Base-by-base conservation (phyloP, 2,888 invertebrate species). In the Coleophora deauratella region DNA sequence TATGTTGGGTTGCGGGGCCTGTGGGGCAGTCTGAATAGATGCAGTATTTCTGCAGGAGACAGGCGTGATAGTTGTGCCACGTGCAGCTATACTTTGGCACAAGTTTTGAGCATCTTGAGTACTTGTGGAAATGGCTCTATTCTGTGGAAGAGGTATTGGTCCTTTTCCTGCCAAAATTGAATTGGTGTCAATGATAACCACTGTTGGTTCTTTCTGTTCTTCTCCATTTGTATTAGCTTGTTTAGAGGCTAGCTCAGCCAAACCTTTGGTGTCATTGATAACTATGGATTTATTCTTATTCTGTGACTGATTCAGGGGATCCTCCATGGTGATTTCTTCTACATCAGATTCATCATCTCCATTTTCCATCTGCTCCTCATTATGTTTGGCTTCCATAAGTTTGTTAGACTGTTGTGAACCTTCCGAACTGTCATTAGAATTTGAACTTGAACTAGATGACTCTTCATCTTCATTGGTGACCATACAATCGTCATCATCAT, bases 121-220 rank as follows among this genome's bases (percentile, higher is more conserved):
- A 54, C 61, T 65, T 11, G 72, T 61, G 15, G 62, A 47, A 36
- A 60, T 50, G 38, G 58, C 48, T 54, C 77, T 77, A 43, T 50
- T 57, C 43, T 55, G 57, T 11, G 30, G 2, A 27, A 54, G 40
- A 34, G 72, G 55, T 14, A 62, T 50, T 28, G 65, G 47, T 33
- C 63, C 61, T 55, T 81, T 81, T 0, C 76, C 79, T 32, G 84
- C 74, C 44, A 86, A 62, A 53, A 86, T 85, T 11, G 93, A 91
- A 81, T 94, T 93, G n/a, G 94, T 94, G 60, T 95, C 94, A 57
- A 94, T 94, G 42, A 94, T 93, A 40, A 94, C 93, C 55, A 95
- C 86, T 7, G 93, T 93, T 1, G 93, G 92, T 71, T 94, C 91
- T 64, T 93, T 91, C 66, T 90, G 90, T 49, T 86, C 86, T 50